A percentile compares a stretch with the other conserved stretches of the same genome.
phyloP scores from a whole-genome alignment of 1,140 invertebrate genomes.

The Dufourea novaeangliae region DNA sequence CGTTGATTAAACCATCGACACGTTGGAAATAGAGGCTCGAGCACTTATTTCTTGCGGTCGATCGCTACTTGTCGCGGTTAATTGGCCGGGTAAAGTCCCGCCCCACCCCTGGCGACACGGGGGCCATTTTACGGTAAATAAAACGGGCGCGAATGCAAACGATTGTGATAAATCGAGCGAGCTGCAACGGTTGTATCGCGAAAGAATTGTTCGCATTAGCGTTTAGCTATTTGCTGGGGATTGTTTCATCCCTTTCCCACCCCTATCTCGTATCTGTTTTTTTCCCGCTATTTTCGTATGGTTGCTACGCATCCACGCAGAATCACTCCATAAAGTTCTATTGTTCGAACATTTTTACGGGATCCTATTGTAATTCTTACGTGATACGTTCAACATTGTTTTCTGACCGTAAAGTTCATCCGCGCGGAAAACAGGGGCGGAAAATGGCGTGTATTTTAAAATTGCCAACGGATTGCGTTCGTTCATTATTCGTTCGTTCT shows the following conservation, averaged over 20 bases:
- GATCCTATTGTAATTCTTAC: background rate
- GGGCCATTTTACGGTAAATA: constrained; percentile 18
- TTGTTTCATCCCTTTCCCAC: background rate
- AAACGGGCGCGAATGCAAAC: constrained; percentile 16
- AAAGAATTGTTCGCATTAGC: constrained; percentile 35
- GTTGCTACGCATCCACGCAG: background rate
- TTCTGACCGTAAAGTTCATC: background rate
- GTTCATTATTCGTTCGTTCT: background rate
- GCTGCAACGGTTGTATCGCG: background rate
- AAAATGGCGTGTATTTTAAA: background rate
- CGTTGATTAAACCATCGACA: constrained; percentile 43
- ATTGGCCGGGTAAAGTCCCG: constrained; percentile 49
- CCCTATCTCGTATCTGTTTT: too few relatives aligned
- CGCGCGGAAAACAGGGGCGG: background rate
- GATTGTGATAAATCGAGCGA: constrained; percentile 14
- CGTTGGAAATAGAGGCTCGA: background rate
- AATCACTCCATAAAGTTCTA: constrained; percentile 34
- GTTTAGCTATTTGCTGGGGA: background rate
- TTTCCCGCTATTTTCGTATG: background rate
- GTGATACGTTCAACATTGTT: background rate
- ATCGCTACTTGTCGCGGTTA: constrained; percentile 33
- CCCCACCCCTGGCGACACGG: background rate
- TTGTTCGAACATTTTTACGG: constrained; percentile 26
- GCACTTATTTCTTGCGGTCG: constrained; percentile 38
- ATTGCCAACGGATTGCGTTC: background rate